Base-by-base conservation (phyloP, 1,140 invertebrate genomes). In the Drosophila nikananu region DNA sequence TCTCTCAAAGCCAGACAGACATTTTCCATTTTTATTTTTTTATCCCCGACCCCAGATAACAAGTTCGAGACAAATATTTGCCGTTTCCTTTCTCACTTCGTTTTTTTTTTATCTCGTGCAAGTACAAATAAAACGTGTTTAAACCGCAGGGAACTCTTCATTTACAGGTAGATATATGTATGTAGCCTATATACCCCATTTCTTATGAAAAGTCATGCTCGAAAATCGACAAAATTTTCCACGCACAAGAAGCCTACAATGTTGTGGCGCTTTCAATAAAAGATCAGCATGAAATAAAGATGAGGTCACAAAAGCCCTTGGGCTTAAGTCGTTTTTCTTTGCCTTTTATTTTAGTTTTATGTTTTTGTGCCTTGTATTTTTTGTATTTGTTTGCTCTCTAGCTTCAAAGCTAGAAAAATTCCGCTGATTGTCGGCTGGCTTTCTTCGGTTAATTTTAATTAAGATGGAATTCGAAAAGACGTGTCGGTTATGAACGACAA, bases 41-140 rank as follows among this genome's bases (percentile, higher is more conserved):
- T 27, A 67, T 67, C 15, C 27, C 64, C 19, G 35, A 73, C 44
- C 42, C 52, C 23, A 42, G 66, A 77, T 77, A 66, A 61, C 27
- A 61, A 60, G 37, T 58, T 52, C 3, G 35, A 58, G 39, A 41
- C 64, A 62, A 78, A 78, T 78, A 77, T 77, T 77, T 59, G 75
- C 61, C 27, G 39, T 46, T 77, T 49, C 37, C 41, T 61, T 23
- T 66, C 25, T 21, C 41, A 46, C 32, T 21, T 58, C 13, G 64
- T 35, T 13, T 35, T 35, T 35, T 30, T 76, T 25, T 64, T 81
- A 78, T 64, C 73, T 51, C 59, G 52, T 60, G 46, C 49, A 74
- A 63, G 54, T 74, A 78, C 81, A 81, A 86, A 86, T 86, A 86
- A 81, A 86, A 81, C 55, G 60, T 75, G 64, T 76, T 70, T 61